Evolutionary conservation across 2,888 invertebrate species (phyloP), one percentile per base, ranked within the genome.

Genomic region (Pristionchus exspectatus): DNA sequence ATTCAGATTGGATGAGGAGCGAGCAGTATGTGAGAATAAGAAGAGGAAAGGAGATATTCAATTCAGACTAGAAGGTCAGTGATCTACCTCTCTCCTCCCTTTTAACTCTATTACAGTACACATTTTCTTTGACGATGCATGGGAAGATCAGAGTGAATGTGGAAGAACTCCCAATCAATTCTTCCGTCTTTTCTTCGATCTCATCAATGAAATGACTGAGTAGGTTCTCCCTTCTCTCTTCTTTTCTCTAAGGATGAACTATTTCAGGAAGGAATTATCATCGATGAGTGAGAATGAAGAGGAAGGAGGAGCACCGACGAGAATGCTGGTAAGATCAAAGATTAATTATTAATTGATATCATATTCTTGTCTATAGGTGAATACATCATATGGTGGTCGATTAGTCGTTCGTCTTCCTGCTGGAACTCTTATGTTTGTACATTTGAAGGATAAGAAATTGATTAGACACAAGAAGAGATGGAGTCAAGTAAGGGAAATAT

Each of bases 81-180:
- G n/a, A 21, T 1, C 10, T 18, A 24, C 38, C 21, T 38, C 74
- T 9, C 74, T 27, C 38, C 9, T 27, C 27, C 33, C 77, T 24
- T 56, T 84, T 7, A 38, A n/a, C n/a, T n/a, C n/a, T 30, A 92
- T 96, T 96, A 16, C 95, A 98, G 98, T 98, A 90, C 99, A 99
- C 95, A 98, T 99, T 92, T 98, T 98, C 96, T 98, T 99, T 96
- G 99, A 99, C 96, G 99, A 99, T 95, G 98, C 98, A 7, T 99
- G 98, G 96, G 98, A 98, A 96, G 97, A 98, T 93, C 97, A 98
- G 94, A 97, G 97, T 93, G 98, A 98, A 95, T 97, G 98, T 95
- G 97, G 90, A 56, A 74, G 92, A 10, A 90, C 91, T 33, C 98
- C 98, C 74, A 99, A 99, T 96, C 96, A 97, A 59, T 99, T 98